These are phyloP conservation scores for Origma solitaria DNA, from an alignment of 2,113 vertebrate species.

Conservation along the genomic window DNA sequence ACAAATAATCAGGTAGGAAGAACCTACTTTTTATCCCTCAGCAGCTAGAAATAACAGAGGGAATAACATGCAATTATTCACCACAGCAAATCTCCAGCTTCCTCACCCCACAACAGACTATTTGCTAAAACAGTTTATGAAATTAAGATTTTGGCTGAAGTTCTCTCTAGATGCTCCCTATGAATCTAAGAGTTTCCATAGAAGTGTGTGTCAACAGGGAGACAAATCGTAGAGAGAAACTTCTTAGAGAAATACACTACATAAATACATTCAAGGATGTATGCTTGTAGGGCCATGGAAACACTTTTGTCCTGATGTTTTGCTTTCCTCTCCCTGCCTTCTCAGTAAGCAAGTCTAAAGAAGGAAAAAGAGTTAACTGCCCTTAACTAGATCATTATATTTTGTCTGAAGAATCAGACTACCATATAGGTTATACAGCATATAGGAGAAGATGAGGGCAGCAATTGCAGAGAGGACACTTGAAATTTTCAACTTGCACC, in stretches of 20 bases:
- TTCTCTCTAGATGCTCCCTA: not conserved
- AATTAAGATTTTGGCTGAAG: not conserved
- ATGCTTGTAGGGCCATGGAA: fast-evolving
- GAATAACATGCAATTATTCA: not conserved
- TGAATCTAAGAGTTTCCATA: not conserved
- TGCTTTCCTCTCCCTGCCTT: not conserved
- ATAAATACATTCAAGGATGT: not conserved
- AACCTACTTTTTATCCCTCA: not conserved
- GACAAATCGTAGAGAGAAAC: not conserved
- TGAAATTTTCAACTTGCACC: not conserved
- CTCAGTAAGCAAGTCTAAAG: not conserved
- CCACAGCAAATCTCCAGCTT: not conserved
- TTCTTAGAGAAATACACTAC: not conserved
- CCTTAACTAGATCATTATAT: not conserved
- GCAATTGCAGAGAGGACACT: not conserved
- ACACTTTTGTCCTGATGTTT: not conserved
- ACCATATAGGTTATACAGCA: not conserved
- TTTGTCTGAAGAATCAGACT: not conserved
- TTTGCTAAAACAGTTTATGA: not conserved
- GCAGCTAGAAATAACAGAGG: not conserved
- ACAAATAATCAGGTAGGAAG: not conserved
- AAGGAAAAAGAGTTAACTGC: not conserved
- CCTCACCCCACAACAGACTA: not conserved
- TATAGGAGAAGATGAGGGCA: not conserved
- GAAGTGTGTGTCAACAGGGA: not conserved